phyloP scores from a whole-genome alignment of 2,797 vertebrate genomes.

The Gymnopithys bicolor region DNA sequence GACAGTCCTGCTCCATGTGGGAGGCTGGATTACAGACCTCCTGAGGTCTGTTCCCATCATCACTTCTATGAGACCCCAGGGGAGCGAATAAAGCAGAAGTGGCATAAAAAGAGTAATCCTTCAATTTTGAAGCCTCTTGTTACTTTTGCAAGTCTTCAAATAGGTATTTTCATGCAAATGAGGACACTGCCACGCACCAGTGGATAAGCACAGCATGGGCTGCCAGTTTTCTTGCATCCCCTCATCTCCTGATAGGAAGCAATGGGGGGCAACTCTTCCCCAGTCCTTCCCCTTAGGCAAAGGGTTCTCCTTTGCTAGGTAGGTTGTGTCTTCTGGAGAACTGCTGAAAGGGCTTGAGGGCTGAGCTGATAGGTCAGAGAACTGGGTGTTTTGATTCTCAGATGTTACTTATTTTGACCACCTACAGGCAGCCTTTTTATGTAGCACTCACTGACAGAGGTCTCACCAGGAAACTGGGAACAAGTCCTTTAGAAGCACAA shows the following conservation, averaged over 20 bases:
- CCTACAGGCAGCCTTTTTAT: not conserved
- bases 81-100: not conserved
- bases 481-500: not conserved
- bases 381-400: not conserved
- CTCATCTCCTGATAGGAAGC: not conserved
- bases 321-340: not conserved
- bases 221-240: not conserved
- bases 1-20: not conserved
- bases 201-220: not conserved
- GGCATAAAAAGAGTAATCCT: not conserved
- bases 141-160: not conserved
- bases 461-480: not conserved
- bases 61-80: not conserved
- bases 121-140: not conserved
- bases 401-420: not conserved
- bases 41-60: not conserved
- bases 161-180: not conserved
- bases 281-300: not conserved
- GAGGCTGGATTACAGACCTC: not conserved
- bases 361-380: not conserved
- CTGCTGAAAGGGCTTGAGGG: not conserved
- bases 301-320: not conserved
- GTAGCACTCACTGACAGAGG: not conserved
- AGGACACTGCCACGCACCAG: not conserved
- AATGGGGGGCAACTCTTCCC: not conserved